These are phyloP conservation scores for Xylocopa sonorina DNA, from an alignment of 1,140 invertebrate species.

Conservation along the genomic window DNA sequence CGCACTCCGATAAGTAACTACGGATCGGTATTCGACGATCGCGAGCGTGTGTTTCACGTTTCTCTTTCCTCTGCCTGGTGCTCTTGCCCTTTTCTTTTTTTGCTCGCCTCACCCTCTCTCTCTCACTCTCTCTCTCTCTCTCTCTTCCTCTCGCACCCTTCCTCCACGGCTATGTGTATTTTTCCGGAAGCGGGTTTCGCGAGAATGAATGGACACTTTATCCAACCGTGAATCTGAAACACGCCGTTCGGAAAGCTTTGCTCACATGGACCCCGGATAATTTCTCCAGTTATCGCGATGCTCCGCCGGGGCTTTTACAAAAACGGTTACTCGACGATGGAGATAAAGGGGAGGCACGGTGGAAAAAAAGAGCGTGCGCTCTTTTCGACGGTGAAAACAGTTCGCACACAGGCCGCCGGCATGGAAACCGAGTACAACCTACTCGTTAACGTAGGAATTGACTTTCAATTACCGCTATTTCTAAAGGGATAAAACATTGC, in stretches of 20 bases:
- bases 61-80: not conserved
- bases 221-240: conserved; percentile 69
- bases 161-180: conserved; percentile 41
- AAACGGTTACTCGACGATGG: conserved; percentile 65
- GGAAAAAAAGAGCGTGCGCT: conserved; percentile 42
- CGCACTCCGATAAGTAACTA: conserved; percentile 57
- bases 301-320: conserved; percentile 62
- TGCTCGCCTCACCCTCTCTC: not conserved
- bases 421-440: conserved; percentile 36
- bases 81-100: not conserved
- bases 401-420: conserved; percentile 27
- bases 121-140: not conserved
- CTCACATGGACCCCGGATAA: conserved; percentile 59
- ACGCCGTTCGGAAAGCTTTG: conserved; percentile 63
- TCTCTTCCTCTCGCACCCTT: not conserved
- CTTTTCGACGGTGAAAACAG: conserved; percentile 54
- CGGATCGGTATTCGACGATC: conserved; percentile 48
- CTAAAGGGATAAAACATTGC: conserved; percentile 31
- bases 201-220: conserved; percentile 72
- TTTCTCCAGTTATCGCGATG: conserved; percentile 69
- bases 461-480: conserved; percentile 57
- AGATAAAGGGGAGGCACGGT: conserved; percentile 56
- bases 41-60: conserved; percentile 38
- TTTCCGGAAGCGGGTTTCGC: conserved; percentile 54
- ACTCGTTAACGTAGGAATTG: conserved; percentile 54